Percentiles rank a stretch among this genome's conserved stretches.
Evolutionary conservation across 92 coral and sea anemone species (phyloP).

Genomic region (Meandrina meandrites): DNA sequence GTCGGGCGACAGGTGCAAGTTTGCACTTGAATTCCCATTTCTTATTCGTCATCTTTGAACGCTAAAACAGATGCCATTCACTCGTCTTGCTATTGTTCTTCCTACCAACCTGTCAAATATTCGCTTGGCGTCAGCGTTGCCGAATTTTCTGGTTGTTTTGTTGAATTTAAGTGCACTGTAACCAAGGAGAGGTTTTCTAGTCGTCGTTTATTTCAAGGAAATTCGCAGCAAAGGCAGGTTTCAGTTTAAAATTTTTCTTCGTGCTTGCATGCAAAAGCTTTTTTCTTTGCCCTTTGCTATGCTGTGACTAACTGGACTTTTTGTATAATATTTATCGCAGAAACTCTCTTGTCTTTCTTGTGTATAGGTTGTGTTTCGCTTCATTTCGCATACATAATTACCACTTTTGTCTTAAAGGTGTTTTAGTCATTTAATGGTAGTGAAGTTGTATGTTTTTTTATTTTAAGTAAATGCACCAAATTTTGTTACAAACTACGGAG

Average conservation of each 20-base stretch:
- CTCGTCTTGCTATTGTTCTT: neutral
- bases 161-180: neutral
- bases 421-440: neutral
- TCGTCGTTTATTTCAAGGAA: neutral
- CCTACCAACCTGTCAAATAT: neutral
- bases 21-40: neutral
- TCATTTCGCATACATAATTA: neutral
- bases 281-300: neutral
- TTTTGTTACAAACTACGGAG: neutral
- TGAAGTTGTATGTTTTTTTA: neutral
- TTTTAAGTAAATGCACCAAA: neutral
- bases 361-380: neutral
- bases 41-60: constrained; percentile 22
- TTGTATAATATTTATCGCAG: neutral
- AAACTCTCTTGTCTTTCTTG: neutral
- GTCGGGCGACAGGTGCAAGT: constrained; percentile 19
- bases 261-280: neutral
- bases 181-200: neutral
- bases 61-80: neutral
- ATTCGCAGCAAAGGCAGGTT: neutral
- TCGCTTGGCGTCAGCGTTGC: neutral
- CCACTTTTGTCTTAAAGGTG: constrained; percentile 8
- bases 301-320: neutral
- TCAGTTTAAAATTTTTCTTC: neutral
- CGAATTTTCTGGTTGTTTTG: neutral